Percentiles rank a stretch among this genome's conserved stretches.
These are phyloP conservation scores for Amblyjoppa fuscipennis DNA, from an alignment of 2,888 invertebrate species.

Conservation along the genomic window DNA sequence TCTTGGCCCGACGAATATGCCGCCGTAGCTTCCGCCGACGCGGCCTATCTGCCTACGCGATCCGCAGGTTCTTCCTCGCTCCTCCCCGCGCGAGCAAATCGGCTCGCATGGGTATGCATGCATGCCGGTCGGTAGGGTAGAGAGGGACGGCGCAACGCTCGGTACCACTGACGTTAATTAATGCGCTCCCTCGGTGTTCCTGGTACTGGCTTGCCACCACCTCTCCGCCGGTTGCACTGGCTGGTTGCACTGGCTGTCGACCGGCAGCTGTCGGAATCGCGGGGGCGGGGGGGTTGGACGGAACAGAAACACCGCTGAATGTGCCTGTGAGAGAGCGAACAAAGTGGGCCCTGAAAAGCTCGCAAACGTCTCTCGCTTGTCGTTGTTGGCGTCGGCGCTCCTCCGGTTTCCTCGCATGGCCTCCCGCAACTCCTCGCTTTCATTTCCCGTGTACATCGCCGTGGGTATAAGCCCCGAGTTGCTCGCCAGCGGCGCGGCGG, in stretches of 20 bases:
- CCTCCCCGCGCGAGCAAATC: slow-evolving; percentile 1
- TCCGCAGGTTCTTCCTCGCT: slow-evolving; percentile 36
- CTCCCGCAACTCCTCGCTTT: slow-evolving; percentile 41
- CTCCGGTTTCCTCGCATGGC: background rate
- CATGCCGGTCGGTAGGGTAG: slow-evolving; percentile 18
- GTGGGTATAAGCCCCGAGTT: slow-evolving; percentile 29
- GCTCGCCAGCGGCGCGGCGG: background rate
- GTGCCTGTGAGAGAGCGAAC: slow-evolving; percentile 31
- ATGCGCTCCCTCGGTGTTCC: slow-evolving; percentile 74
- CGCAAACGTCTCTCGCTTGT: slow-evolving; percentile 19
- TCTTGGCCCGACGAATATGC: slow-evolving; percentile 16
- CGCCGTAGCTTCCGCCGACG: slow-evolving; percentile 24
- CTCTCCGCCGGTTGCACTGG: slow-evolving; percentile 25
- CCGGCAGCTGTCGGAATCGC: slow-evolving; percentile 51
- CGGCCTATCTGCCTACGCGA: slow-evolving; percentile 39
- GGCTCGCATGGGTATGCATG: slow-evolving; percentile 17
- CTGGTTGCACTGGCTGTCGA: slow-evolving; percentile 39
- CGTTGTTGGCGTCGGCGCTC: slow-evolving; percentile 14
- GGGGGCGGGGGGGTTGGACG: slow-evolving; percentile 20
- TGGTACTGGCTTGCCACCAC: slow-evolving; percentile 67
- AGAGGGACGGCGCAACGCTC: slow-evolving; percentile 68
- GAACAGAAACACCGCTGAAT: slow-evolving; percentile 19
- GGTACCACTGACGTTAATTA: slow-evolving; percentile 76
- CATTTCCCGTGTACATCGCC: slow-evolving; percentile 25
- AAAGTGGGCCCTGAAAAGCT: slow-evolving; percentile 41